A percentile compares a stretch with the other conserved stretches of the same genome.
Evolutionary conservation across 2,888 invertebrate genomes (phyloP).

Genomic region (Muschampia plurimacula): DNA sequence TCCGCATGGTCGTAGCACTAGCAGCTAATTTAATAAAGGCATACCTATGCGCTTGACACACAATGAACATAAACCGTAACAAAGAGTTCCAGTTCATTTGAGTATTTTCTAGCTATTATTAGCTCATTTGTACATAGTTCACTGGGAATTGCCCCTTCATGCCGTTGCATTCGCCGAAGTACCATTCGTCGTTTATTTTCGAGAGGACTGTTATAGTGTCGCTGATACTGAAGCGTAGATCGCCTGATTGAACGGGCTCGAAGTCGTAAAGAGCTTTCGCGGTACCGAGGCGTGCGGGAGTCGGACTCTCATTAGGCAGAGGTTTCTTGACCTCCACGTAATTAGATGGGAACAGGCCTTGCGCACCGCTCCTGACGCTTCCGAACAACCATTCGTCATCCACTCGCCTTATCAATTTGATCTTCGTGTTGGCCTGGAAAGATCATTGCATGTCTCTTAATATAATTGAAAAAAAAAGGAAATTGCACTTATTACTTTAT

Average conservation of each 20-base stretch:
- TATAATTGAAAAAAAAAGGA: constrained; percentile 18
- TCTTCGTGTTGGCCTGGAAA: constrained; percentile 89
- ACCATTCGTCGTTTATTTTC: constrained; percentile 91
- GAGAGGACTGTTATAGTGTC: constrained; percentile 87
- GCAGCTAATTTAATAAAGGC: constrained; percentile 34
- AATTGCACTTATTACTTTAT: too few relatives aligned
- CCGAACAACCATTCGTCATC: constrained; percentile 94
- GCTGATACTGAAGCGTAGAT: constrained; percentile 66
- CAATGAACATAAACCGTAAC: constrained; percentile 9
- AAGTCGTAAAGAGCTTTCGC: constrained; percentile 90
- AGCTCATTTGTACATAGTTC: constrained; percentile 89
- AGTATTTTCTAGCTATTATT: constrained; percentile 37
- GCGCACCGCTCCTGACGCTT: constrained; percentile 86
- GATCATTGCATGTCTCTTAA: constrained; percentile 15
- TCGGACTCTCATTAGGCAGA: constrained; percentile 72
- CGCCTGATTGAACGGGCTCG: constrained; percentile 84
- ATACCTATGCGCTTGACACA: constrained; percentile 34
- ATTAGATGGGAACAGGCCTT: constrained; percentile 93
- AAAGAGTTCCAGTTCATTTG: constrained; percentile 27
- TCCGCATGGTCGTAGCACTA: constrained; percentile 26
- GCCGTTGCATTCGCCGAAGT: constrained; percentile 89
- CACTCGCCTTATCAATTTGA: constrained; percentile 89
- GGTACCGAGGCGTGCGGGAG: constrained; percentile 62
- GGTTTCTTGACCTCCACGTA: constrained; percentile 92
- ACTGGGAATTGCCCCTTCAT: constrained; percentile 91